Evolutionary conservation across 2,113 vertebrate genomes (phyloP), one percentile per base, ranked within the genome.

Genomic region (Colaptes auratus): DNA sequence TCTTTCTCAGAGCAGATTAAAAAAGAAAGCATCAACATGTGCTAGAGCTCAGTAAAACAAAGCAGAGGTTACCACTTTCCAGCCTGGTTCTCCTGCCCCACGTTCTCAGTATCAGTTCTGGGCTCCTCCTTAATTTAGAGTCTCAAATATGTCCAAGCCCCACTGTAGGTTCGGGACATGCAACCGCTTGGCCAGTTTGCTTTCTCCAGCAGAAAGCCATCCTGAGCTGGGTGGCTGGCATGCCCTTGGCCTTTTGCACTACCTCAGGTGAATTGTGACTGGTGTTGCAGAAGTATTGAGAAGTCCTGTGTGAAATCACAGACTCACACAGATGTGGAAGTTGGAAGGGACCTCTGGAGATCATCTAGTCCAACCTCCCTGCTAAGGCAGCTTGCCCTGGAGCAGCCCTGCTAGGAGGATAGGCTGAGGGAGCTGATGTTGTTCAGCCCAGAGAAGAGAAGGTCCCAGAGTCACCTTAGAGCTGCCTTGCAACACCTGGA

Each of bases 211-310:
- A n/a, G 35, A 25, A 72, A n/a, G 20, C 17, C 21, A 24, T 10
- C 2, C 1, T 8, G 25, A n/a, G 13, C 33, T 59, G 27, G 30
- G 33, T 12, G 56, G n/a, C 10, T 67, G 19, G 11, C 15, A 21
- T 30, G 17, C 1, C 8, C 3, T 76, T 0, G 0, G 36, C 18
- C 28, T 74, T 69, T 42, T 67, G 13, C 9, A n/a, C 5, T 15
- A 56, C 18, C 28, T 83, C 36, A 42, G 28, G 17, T 31, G 5
- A 18, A 30, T 25, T 73, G 23, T 15, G 48, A n/a, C n/a, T 80
- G n/a, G 15, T 59, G 10, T 35, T n/a, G 16, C 13, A 33, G 63
- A 42, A 35, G 5, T 31, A 44, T 5, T 15, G 4, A 71, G 52
- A 36, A 9, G 31, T 46, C 15, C 9, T 64, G n/a, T 17, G 4